A percentile compares a stretch with the other conserved stretches of the same genome.
phyloP scores from a whole-genome alignment of 2,113 vertebrate species.

The Talpa occidentalis region DNA sequence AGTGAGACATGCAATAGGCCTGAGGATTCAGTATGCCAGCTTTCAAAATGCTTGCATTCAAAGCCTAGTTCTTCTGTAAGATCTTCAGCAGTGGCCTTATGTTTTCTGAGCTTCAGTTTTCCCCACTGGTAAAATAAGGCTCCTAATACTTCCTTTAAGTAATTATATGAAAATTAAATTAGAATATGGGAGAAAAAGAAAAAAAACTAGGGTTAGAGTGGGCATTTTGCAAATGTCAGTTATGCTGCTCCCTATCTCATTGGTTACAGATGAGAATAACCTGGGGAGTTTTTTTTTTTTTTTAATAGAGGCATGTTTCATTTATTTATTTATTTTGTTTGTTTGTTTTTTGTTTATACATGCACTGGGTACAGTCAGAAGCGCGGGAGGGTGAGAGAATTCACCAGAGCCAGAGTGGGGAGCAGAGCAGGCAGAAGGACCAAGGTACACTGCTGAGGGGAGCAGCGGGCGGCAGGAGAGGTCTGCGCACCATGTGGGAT shows the following conservation, averaged over 20 bases:
- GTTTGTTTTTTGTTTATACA: too few species aligned
- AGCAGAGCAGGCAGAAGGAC: too few species aligned
- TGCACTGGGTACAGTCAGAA: too few species aligned
- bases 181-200: background rate
- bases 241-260: background rate
- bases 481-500: too few species aligned
- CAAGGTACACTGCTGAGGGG: too few species aligned
- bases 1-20: too few species aligned
- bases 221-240: background rate
- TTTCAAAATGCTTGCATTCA: background rate
- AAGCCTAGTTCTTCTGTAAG: background rate
- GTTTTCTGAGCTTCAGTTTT: background rate
- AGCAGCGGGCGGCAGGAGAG: too few species aligned
- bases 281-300: background rate
- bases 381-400: too few species aligned
- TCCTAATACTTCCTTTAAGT: background rate
- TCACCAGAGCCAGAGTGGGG: too few species aligned
- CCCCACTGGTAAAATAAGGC: background rate
- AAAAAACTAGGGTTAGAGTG: background rate
- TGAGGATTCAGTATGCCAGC: too few species aligned
- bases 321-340: too few species aligned
- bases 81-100: background rate
- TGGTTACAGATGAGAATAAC: background rate
- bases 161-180: conserved; percentile 37
- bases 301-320: too few species aligned